Evolutionary conservation across 2,113 vertebrate genomes (phyloP).

Genomic region (Pyxicephalus adspersus): DNA sequence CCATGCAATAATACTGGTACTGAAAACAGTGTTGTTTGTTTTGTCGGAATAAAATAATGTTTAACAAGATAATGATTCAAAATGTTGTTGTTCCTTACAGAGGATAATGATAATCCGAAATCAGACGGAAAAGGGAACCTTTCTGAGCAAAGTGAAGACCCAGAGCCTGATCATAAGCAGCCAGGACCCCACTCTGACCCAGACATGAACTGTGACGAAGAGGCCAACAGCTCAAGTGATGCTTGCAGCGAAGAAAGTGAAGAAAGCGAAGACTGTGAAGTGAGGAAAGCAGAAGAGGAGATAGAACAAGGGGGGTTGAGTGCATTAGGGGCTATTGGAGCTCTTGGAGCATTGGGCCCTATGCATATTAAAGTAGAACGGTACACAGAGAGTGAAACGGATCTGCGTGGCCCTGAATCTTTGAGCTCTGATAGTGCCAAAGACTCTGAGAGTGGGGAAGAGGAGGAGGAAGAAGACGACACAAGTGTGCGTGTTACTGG

Average conservation of each 20-base stretch:
- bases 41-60: no score
- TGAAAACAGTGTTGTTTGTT: no score
- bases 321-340: constrained; percentile 35
- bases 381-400: constrained; percentile 88
- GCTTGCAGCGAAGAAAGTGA: constrained; percentile 95
- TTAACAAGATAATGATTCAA: not conserved
- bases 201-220: constrained; percentile 91
- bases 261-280: constrained; percentile 93
- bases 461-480: constrained; percentile 75
- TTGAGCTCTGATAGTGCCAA: constrained; percentile 83
- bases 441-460: constrained; percentile 79
- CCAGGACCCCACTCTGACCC: constrained; percentile 85
- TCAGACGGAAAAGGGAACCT: constrained; percentile 91
- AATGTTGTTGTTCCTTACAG: constrained; percentile 57
- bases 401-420: constrained; percentile 82
- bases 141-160: constrained; percentile 90
- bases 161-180: constrained; percentile 86
- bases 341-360: constrained; percentile 75
- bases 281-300: constrained; percentile 79
- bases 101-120: constrained; percentile 94
- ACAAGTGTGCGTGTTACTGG: constrained; percentile 27
- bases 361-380: constrained; percentile 97
- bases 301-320: constrained; percentile 66
- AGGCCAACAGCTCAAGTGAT: constrained; percentile 93
- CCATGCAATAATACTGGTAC: no score